Base-by-base conservation (phyloP, 2,113 vertebrate genomes). In the Solea solea region DNA sequence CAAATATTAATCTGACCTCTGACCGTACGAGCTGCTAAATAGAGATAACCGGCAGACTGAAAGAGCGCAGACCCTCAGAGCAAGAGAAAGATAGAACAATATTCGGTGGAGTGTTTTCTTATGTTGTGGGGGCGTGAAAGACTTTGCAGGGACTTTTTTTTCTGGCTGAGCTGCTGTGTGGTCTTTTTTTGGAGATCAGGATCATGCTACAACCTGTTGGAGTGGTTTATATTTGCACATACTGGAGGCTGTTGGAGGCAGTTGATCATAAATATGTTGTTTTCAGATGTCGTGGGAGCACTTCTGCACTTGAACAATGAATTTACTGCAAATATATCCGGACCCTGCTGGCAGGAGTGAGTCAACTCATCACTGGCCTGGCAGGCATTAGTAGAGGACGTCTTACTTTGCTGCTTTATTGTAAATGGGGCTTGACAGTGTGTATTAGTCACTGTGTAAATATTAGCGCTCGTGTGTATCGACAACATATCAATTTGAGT, bases 1-100 rank as follows among this genome's bases (percentile, higher is more conserved):
- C 91, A 93, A 93, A 93, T 92, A 93, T 93, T 93, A 94, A 92
- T 88, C 69, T 93, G 90, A 92, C 87, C 89, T 88, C 77, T 92
- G 90, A 88, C 87, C 86, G 14, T 72, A 76, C 76, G 76, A 88
- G 80, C 81, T 78, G 74, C 76, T 86, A 72, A 86, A 80, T 46
- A 73, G 80, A 75, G 65, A 78, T 83, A 79, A 86, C 62, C 69
- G 50, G 59, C 63, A 15, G 55, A 82, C 42, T 57, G 69, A 74
- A 56, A 81, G 74, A 54, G 40, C 13, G 50, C 25, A 10, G 40
- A 64, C 54, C 64, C 54, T 46, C 21, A 41, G 42, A 70, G 12
- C 14, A 34, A 51, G n/a, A 55, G 15, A 63, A 34, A 48, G 52
- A 53, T 46, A 54, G 13, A 68, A 45, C n/a, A 42, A 12, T 40